Evolutionary conservation across 2,797 vertebrate species (phyloP).

Genomic region (Lutjanus campechanus): DNA sequence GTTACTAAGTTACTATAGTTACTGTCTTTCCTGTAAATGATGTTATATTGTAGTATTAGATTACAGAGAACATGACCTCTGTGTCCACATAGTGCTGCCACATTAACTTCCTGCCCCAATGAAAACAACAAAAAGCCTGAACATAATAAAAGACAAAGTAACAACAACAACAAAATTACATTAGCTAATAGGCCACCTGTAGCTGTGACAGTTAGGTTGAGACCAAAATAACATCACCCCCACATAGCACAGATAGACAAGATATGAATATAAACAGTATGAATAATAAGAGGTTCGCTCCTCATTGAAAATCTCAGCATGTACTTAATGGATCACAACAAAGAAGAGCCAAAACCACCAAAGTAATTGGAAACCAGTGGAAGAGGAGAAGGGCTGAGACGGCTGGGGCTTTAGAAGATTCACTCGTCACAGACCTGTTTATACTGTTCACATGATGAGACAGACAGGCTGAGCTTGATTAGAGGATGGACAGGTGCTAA

Average conservation of each 20-base stretch:
- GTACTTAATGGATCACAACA: conserved; percentile 36
- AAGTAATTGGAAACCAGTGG: conserved; percentile 42
- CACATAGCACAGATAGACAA: background rate
- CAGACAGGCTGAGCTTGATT: conserved; percentile 16
- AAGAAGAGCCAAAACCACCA: conserved; percentile 45
- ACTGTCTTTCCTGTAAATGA: no score
- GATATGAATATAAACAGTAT: background rate
- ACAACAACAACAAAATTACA: background rate
- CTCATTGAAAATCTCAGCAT: conserved; percentile 50
- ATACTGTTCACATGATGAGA: conserved; percentile 13
- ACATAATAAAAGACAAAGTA: no score
- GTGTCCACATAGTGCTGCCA: no score
- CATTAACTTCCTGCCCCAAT: no score
- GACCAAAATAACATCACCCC: conserved; percentile 9
- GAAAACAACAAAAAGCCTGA: no score
- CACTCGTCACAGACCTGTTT: conserved; percentile 19
- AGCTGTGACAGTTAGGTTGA: background rate
- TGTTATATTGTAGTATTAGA: no score
- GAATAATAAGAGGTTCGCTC: conserved; percentile 17
- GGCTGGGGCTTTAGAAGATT: conserved; percentile 16
- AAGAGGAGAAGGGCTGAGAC: conserved; percentile 9
- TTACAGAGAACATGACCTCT: no score
- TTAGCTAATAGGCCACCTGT: background rate
- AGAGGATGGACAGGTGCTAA: conserved; percentile 17
- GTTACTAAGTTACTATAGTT: no score